Conservation (phyloP, 2,797 vertebrate species). For the Lepus oiostolus region DNA sequence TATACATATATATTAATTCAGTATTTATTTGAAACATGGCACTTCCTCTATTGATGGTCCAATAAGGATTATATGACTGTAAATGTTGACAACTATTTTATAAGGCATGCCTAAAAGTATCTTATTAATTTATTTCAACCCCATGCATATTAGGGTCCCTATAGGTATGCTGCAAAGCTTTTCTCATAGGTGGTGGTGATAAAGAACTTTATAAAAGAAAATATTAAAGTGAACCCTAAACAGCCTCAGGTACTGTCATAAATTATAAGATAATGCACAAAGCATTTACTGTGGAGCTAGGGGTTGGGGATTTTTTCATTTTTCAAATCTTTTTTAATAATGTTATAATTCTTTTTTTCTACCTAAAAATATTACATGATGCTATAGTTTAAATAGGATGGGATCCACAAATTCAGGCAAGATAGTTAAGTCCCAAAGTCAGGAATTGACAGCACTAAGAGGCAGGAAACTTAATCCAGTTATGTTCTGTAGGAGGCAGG, state of each 20-base stretch:
- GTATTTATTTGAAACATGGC: not conserved
- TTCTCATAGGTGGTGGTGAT: not conserved
- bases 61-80: not conserved
- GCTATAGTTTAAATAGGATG: no score
- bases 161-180: not conserved
- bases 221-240: not conserved
- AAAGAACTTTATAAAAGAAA: not conserved
- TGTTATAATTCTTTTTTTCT: not conserved
- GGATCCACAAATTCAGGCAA: no score
- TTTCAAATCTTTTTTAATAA: slow-evolving; percentile 30
- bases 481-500: no score
- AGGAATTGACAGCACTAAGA: no score
- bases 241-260: not conserved
- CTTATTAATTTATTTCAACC: not conserved
- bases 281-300: not conserved
- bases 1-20: no score
- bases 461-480: no score
- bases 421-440: no score
- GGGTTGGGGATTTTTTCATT: not conserved
- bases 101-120: not conserved
- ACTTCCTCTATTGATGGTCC: not conserved
- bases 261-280: not conserved
- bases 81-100: not conserved
- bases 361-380: not conserved
- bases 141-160: not conserved